Evolutionary conservation across 2,113 vertebrate genomes (phyloP).

Genomic region (Ariopsis seemanni): DNA sequence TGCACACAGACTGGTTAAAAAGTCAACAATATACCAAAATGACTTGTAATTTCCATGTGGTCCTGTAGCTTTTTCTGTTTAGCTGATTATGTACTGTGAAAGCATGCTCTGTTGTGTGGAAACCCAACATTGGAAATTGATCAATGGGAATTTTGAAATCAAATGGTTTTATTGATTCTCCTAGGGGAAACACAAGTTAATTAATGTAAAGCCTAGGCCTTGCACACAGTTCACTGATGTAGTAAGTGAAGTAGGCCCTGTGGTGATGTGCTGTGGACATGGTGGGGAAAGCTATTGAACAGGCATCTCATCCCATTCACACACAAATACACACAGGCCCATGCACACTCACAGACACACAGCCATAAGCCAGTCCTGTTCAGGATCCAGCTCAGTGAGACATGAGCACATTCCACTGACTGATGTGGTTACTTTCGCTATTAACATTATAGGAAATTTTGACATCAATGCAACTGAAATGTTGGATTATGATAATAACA

Average conservation of each 20-base stretch:
- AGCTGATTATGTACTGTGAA: constrained; percentile 19
- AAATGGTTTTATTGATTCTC: constrained; percentile 58
- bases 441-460: not conserved
- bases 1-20: not conserved
- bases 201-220: constrained; percentile 54
- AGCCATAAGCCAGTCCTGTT: constrained; percentile 50
- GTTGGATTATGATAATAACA: not conserved
- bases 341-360: constrained; percentile 28
- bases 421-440: constrained; percentile 37
- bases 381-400: constrained; percentile 53
- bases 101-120: constrained; percentile 42
- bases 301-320: constrained; percentile 28
- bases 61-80: constrained; percentile 31
- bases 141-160: constrained; percentile 48
- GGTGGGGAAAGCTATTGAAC: constrained; percentile 61
- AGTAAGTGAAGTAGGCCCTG: constrained; percentile 40
- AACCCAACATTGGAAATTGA: constrained; percentile 51
- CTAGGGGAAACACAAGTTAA: constrained; percentile 51
- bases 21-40: not conserved
- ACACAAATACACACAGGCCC: constrained; percentile 10
- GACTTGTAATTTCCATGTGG: not conserved
- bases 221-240: constrained; percentile 40
- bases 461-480: not conserved
- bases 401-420: constrained; percentile 62
- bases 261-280: constrained; percentile 56